A percentile compares a stretch with the other conserved stretches of the same genome.
Conservation (phyloP, 1,140 invertebrate species). For the Homarus americanus region DNA sequence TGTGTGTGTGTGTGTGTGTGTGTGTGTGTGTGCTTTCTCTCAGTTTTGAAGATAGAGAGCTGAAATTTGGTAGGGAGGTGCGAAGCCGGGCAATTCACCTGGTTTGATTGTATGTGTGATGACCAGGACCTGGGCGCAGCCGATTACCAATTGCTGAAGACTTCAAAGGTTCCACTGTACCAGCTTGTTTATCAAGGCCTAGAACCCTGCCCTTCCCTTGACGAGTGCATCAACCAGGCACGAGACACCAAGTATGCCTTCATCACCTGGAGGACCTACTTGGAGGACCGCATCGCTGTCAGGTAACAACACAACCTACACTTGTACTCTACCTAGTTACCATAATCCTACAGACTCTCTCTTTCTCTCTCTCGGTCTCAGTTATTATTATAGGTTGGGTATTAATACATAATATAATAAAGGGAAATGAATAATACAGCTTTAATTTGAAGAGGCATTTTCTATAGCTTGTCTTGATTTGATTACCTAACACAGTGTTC, state of each 20-base stretch:
- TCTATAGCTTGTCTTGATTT: too few species aligned
- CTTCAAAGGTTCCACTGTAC: conserved; percentile 64
- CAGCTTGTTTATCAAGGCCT: conserved; percentile 59
- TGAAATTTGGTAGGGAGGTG: too few species aligned
- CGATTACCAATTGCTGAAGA: conserved; percentile 71
- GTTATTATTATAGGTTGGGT: too few species aligned
- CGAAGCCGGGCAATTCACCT: too few species aligned
- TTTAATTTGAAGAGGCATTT: background rate
- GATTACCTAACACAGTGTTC: too few species aligned
- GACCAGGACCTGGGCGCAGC: conserved; percentile 66
- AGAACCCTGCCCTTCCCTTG: conserved; percentile 48
- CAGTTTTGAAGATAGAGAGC: too few species aligned
- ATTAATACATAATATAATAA: background rate
- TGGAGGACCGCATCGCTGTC: conserved; percentile 69
- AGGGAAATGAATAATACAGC: background rate
- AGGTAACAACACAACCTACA: conserved; percentile 6
- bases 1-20: too few species aligned
- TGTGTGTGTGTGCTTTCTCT: too few species aligned
- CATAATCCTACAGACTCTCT: background rate
- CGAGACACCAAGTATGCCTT: conserved; percentile 69
- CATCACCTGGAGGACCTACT: conserved; percentile 72
- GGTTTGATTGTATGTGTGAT: too few species aligned
- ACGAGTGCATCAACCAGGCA: conserved; percentile 46
- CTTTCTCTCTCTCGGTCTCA: too few species aligned
- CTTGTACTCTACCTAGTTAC: too few species aligned